phyloP scores from a whole-genome alignment of 2,888 invertebrate species.

The Salticus scenicus region DNA sequence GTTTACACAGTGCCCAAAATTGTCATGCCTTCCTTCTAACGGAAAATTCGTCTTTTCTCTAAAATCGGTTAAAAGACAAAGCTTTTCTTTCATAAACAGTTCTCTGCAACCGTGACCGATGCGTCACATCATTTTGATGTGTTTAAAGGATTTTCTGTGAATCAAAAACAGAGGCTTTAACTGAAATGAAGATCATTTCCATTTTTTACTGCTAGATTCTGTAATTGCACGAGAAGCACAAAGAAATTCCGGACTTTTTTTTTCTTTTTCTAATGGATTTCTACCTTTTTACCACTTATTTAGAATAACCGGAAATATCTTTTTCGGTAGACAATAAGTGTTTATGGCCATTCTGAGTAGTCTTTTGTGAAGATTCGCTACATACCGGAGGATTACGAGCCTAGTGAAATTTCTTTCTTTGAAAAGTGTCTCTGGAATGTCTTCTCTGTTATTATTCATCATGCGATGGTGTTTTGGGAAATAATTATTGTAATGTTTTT shows the following conservation, averaged over 20 bases:
- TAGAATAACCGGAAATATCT: conserved; percentile 16
- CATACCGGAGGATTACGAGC: not conserved
- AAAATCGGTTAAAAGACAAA: too few species aligned
- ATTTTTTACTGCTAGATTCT: not conserved
- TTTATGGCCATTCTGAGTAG: not conserved
- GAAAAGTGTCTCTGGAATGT: not conserved
- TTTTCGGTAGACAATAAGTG: not conserved
- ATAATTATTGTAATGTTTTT: too few species aligned
- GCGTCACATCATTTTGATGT: conserved; percentile 4
- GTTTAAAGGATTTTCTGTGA: conserved; percentile 6
- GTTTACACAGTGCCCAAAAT: too few species aligned
- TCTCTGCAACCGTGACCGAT: not conserved
- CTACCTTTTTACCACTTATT: not conserved
- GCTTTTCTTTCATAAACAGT: not conserved
- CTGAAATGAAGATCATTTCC: not conserved
- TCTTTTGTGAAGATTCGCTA: not conserved
- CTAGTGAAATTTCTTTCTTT: not conserved
- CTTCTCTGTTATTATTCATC: too few species aligned
- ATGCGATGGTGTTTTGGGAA: too few species aligned
- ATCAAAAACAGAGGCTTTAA: not conserved
- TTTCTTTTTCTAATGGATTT: not conserved
- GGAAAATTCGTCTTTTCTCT: too few species aligned
- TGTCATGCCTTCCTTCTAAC: too few species aligned
- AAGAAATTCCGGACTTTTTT: not conserved
- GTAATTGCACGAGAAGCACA: not conserved